These are phyloP conservation scores for Pseudopodoces humilis DNA, from an alignment of 2,113 vertebrate genomes.

Conservation along the genomic window DNA sequence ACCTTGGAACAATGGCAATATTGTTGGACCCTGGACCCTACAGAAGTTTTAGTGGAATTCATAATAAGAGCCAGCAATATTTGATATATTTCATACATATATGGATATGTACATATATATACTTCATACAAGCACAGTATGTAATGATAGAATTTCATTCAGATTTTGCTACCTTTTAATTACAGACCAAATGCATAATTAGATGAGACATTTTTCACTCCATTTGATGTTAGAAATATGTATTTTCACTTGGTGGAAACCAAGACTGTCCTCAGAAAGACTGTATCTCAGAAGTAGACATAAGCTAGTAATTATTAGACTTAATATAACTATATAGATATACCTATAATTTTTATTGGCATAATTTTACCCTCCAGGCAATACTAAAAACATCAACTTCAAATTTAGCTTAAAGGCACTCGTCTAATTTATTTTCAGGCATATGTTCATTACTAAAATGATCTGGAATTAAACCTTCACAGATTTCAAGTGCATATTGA, in stretches of 20 bases:
- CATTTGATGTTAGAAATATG: not conserved
- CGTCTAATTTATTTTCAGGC: not conserved
- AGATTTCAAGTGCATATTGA: not conserved
- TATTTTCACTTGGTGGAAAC: not conserved
- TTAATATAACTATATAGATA: not conserved
- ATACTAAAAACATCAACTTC: not conserved
- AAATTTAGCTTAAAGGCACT: not conserved
- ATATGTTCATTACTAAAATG: not conserved
- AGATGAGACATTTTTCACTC: not conserved
- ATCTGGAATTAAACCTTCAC: not conserved
- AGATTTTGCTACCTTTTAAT: not conserved
- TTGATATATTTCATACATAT: not conserved
- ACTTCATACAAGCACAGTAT: not conserved
- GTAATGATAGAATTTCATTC: not conserved
- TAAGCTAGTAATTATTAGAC: not conserved
- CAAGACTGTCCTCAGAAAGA: not conserved
- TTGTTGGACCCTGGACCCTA: not conserved
- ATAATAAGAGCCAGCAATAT: not conserved
- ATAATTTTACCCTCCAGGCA: not conserved
- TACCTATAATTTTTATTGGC: not conserved
- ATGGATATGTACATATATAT: too few species aligned
- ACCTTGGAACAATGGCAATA: not conserved
- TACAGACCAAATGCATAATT: not conserved
- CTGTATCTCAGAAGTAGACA: not conserved
- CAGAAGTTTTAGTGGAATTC: not conserved